Conservation (phyloP, 2,888 invertebrate species). For the Eupithecia centaureata region DNA sequence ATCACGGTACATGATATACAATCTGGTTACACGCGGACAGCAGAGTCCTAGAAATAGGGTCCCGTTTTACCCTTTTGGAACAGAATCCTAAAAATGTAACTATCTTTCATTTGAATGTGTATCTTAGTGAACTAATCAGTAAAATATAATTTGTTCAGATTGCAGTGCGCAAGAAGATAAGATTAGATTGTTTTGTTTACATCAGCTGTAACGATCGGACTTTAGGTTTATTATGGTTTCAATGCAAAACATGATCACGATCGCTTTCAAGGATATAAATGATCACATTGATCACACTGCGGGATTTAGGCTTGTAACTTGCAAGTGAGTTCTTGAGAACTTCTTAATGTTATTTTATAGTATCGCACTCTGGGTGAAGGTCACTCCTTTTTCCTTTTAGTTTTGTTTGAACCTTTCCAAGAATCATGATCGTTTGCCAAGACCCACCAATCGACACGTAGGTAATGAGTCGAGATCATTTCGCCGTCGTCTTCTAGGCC, state of each 20-base stretch:
- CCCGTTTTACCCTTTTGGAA: too few relatives aligned
- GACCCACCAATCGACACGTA: not conserved
- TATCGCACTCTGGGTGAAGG: not conserved
- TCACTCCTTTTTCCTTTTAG: not conserved
- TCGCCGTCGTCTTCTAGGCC: not conserved
- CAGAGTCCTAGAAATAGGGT: too few relatives aligned
- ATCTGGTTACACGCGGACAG: too few relatives aligned
- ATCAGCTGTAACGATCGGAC: slow-evolving; percentile 3
- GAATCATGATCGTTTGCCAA: not conserved
- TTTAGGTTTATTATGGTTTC: not conserved
- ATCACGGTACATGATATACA: too few relatives aligned
- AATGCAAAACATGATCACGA: not conserved
- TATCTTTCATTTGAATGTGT: not conserved
- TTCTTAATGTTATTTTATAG: not conserved
- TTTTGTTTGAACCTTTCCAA: not conserved
- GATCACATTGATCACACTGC: not conserved
- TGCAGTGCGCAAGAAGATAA: slow-evolving; percentile 7
- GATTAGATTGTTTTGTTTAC: slow-evolving; percentile 10
- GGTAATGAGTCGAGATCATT: not conserved
- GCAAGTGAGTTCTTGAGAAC: not conserved
- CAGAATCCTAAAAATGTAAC: not conserved
- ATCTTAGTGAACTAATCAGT: not conserved
- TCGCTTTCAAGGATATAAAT: not conserved
- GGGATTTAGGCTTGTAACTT: not conserved
- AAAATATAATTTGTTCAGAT: slow-evolving; percentile 3